These are phyloP conservation scores for Meandrusa payeni DNA, from an alignment of 2,888 invertebrate genomes.

Conservation along the genomic window DNA sequence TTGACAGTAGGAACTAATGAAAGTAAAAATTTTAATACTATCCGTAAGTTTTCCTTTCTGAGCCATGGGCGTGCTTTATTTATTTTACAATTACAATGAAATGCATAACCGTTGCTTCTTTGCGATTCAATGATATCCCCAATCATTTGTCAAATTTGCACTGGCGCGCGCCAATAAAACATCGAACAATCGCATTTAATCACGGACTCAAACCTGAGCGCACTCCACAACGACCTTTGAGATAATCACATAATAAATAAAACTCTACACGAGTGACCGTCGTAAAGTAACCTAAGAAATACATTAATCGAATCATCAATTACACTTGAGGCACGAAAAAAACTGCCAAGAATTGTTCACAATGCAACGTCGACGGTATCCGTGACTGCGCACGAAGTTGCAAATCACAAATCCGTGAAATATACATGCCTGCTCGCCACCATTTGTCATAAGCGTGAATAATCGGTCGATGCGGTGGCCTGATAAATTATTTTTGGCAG, in stretches of 20 bases:
- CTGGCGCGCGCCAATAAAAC: slow-evolving; percentile 11
- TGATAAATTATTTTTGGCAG: slow-evolving; percentile 68
- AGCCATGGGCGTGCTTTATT: too few species aligned
- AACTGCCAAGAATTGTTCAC: slow-evolving; percentile 22
- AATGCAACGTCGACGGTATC: slow-evolving; percentile 14
- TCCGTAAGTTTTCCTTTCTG: too few species aligned
- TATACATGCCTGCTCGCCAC: slow-evolving; percentile 43
- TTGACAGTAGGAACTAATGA: too few species aligned
- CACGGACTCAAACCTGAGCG: slow-evolving; percentile 6
- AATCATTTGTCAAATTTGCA: slow-evolving; percentile 20
- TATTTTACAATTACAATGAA: too few species aligned
- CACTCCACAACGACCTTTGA: slow-evolving; percentile 10
- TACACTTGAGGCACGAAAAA: slow-evolving; percentile 29
- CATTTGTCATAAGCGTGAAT: slow-evolving; percentile 70
- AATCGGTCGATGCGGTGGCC: slow-evolving; percentile 42
- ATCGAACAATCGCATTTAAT: slow-evolving; percentile 20
- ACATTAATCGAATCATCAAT: slow-evolving; percentile 26
- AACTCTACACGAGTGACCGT: slow-evolving; percentile 20
- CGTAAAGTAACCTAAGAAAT: slow-evolving; percentile 18
- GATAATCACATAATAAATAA: slow-evolving; percentile 23
- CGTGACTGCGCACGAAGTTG: slow-evolving; percentile 24
- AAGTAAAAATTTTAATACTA: too few species aligned
- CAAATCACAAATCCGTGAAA: slow-evolving; percentile 67
- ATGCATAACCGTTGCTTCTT: not conserved
- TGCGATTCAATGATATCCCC: slow-evolving; percentile 7